A percentile compares a stretch with the other conserved stretches of the same genome.
phyloP scores from a whole-genome alignment of 2,888 invertebrate species.

The Caenorhabditis doughertyi region DNA sequence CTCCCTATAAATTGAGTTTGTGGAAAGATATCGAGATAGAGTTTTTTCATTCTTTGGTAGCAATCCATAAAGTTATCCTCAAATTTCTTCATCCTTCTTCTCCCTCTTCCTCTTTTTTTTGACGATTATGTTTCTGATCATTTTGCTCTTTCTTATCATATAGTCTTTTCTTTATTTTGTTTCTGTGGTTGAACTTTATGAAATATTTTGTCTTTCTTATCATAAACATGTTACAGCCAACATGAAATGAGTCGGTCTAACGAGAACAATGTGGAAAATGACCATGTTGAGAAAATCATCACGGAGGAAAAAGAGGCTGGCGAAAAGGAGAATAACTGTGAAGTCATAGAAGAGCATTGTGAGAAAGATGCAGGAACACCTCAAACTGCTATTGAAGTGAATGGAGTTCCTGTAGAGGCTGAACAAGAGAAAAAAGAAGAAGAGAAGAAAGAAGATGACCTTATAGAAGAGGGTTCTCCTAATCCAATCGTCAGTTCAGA shows the following conservation, averaged over 20 bases:
- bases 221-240: slow-evolving; percentile 46
- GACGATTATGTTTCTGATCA: slow-evolving; percentile 17
- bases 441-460: slow-evolving; percentile 4
- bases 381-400: neutral
- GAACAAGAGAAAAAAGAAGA: neutral
- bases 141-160: slow-evolving; percentile 1
- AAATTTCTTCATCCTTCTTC: neutral
- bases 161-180: neutral
- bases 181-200: slow-evolving; percentile 11
- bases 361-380: neutral
- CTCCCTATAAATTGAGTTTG: neutral
- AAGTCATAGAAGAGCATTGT: neutral
- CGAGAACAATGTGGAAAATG: slow-evolving; percentile 36
- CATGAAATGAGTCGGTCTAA: slow-evolving; percentile 63
- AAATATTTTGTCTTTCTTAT: slow-evolving; percentile 25
- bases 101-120: neutral
- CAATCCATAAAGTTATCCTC: neutral
- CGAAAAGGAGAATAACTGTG: neutral
- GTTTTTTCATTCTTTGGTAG: neutral
- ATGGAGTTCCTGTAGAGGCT: neutral
- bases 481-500: neutral
- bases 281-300: slow-evolving; percentile 14
- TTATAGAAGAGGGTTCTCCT: neutral
- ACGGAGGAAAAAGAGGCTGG: neutral
- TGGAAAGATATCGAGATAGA: neutral